phyloP scores from a whole-genome alignment of 2,888 invertebrate genomes.

The Melanargia galathea region DNA sequence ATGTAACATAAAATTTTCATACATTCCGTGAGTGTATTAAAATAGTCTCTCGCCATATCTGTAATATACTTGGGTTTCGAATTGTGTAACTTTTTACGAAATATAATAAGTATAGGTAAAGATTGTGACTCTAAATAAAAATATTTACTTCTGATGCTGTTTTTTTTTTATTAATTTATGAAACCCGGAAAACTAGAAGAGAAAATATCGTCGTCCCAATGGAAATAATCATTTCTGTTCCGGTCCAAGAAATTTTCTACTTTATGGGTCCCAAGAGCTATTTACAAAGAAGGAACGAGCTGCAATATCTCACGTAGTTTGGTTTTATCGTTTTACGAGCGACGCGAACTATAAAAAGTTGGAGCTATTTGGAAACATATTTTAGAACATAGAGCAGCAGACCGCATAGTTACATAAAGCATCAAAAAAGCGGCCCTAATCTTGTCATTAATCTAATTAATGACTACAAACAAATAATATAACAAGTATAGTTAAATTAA shows the following conservation, averaged over 20 bases:
- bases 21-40: constrained; percentile 34
- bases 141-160: constrained; percentile 33
- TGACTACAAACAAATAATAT: too few relatives aligned
- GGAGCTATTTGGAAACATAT: not conserved
- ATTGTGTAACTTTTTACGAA: constrained; percentile 34
- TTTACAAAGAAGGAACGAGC: constrained; percentile 10
- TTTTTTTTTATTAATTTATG: constrained; percentile 7
- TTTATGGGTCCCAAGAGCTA: constrained; percentile 16
- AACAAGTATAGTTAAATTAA: too few relatives aligned
- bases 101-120: constrained; percentile 44
- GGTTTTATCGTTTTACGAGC: constrained; percentile 3
- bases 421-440: too few relatives aligned
- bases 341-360: constrained; percentile 3
- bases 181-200: not conserved
- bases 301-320: not conserved
- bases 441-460: too few relatives aligned
- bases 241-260: not conserved
- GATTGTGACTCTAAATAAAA: constrained; percentile 52
- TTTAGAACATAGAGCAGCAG: too few relatives aligned
- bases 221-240: constrained; percentile 2
- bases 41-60: constrained; percentile 34
- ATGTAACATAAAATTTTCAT: constrained; percentile 10
- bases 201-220: not conserved
- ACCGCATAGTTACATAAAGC: too few relatives aligned
- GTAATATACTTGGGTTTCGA: constrained; percentile 28